Evolutionary conservation across 2,797 vertebrate species (phyloP), one percentile per base, ranked within the genome.

Genomic region (Potorous gilbertii): DNA sequence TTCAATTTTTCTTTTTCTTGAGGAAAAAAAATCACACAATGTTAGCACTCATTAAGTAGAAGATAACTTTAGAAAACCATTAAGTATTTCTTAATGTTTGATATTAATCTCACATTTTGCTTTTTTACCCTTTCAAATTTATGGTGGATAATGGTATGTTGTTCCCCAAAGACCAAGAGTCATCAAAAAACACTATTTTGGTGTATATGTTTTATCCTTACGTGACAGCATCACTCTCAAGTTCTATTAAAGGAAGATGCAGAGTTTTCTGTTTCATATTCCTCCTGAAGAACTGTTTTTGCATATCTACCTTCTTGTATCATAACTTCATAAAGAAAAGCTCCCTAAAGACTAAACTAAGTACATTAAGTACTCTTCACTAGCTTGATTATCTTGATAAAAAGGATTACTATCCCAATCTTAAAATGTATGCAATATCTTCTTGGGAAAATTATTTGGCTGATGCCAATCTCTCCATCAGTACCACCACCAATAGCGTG

Each of bases 181-280:
- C 57, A 27, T 34, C 81, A 93, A 90, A 91, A 28, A n/a, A 90
- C 46, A 66, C 0, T 11, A 92, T 55, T 81, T 95, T 87, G 3
- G 59, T 93, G 46, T 50, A 10, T 1, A 90, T 93, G 56, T 91
- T 95, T 95, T 56, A 57, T 94, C 93, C 92, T 46, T 93, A 92
- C 46, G 90, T 92, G 93, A 91, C 46, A 1, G 62, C 40, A 5
- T 12, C 27, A n/a, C 14, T n/a, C 24, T 56, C 6, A 54, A 34
- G 52, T 54, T 54, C 46, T 94, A 10, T 55, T 59, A 59, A 50
- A 50, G 55, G 90, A 90, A 27, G 50, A 90, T 90, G 74, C 12
- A n/a, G 90, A 89, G 29, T 93, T 54, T 55, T 91, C 29, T 95
- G 90, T 4, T 56, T 54, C 90, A 31, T 34, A 90, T 12, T 55